Evolutionary conservation across 2,888 invertebrate genomes (phyloP).

Genomic region (Drosophila barbarae): DNA sequence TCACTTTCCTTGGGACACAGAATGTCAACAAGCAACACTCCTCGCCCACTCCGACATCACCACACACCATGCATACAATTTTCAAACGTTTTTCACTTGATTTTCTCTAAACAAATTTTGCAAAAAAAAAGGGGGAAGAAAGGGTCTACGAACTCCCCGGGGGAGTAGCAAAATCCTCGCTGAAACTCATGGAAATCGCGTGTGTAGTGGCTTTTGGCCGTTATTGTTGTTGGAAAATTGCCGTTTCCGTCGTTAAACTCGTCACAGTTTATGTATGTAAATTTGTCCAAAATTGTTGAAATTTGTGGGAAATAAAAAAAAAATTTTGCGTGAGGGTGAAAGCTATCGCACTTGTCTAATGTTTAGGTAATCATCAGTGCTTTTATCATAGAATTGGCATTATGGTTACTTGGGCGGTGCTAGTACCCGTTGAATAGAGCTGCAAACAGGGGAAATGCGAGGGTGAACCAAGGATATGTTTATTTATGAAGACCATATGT

Average conservation of each 20-base stretch:
- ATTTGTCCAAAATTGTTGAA: constrained; percentile 75
- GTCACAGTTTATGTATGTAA: constrained; percentile 71
- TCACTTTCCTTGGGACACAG: constrained; percentile 61
- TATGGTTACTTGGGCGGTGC: constrained; percentile 31
- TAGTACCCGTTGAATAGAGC: constrained; percentile 28
- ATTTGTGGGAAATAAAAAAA: constrained; percentile 75
- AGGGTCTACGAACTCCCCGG: constrained; percentile 35
- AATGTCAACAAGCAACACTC: constrained; percentile 63
- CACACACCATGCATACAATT: constrained; percentile 58
- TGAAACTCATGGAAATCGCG: constrained; percentile 54
- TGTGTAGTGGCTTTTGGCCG: constrained; percentile 52
- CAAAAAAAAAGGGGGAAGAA: constrained; percentile 54
- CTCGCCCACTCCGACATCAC: constrained; percentile 17
- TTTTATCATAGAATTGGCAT: constrained; percentile 62
- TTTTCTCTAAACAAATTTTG: constrained; percentile 64
- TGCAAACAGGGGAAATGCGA: constrained; percentile 6
- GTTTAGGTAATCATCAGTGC: constrained; percentile 65
- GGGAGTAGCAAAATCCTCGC: constrained; percentile 28
- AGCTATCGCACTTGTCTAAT: constrained; percentile 63
- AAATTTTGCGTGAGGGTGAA: constrained; percentile 22
- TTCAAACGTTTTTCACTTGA: constrained; percentile 70
- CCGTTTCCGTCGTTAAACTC: constrained; percentile 60
- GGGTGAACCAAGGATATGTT: neutral
- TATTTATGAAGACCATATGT: constrained; percentile 6
- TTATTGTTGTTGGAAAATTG: constrained; percentile 71